Evolutionary conservation across 1,140 invertebrate genomes (phyloP).

Genomic region (Drosophila seguyi): DNA sequence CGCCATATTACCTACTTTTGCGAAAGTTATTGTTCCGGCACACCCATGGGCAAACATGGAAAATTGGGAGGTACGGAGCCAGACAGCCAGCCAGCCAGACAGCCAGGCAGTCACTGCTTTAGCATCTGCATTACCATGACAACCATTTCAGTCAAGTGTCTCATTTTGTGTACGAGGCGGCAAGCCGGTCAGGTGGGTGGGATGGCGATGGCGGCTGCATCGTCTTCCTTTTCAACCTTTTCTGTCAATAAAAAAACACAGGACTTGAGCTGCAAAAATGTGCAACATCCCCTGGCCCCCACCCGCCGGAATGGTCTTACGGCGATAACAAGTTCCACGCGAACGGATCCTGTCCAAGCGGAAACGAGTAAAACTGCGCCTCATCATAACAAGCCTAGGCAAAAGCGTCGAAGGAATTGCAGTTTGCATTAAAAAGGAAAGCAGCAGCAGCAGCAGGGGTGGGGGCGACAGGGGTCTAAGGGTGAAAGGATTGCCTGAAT

Average conservation of each 20-base stretch:
- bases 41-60: not conserved
- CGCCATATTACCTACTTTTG: constrained; percentile 1
- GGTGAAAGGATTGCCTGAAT: constrained; percentile 15
- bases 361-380: constrained; percentile 59
- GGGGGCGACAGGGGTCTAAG: not conserved
- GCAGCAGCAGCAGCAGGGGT: constrained; percentile 16
- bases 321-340: constrained; percentile 74
- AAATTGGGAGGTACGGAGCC: not conserved
- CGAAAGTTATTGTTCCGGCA: constrained; percentile 5
- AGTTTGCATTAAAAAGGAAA: constrained; percentile 48
- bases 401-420: constrained; percentile 28
- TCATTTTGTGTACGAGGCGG: constrained; percentile 72
- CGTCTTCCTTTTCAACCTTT: constrained; percentile 41
- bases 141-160: constrained; percentile 69
- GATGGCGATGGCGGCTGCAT: no score
- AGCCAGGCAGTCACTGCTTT: not conserved
- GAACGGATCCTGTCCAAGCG: constrained; percentile 66
- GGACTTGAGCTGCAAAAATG: constrained; percentile 48
- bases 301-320: not conserved
- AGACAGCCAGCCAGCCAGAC: not conserved
- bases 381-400: constrained; percentile 46
- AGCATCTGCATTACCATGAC: constrained; percentile 40
- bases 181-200: constrained; percentile 36
- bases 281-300: constrained; percentile 15
- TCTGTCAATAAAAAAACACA: constrained; percentile 59